Conservation (phyloP, 2,113 vertebrate species). For the Sarotherodon lohbergeri region DNA sequence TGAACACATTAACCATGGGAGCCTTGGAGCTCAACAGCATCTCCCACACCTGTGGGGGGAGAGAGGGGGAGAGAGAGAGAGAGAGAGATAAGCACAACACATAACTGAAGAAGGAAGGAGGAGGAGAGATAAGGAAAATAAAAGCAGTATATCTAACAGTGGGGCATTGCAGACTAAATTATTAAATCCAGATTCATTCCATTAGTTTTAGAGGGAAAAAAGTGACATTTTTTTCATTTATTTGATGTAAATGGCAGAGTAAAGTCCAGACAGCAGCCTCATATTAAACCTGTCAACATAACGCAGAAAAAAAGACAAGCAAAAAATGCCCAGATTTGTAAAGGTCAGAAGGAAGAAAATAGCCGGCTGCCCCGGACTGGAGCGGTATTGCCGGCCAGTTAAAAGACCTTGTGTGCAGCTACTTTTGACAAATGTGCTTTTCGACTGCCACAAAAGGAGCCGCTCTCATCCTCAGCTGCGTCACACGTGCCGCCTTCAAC, state of each 20-base stretch:
- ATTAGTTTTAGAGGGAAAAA: background rate
- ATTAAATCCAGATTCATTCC: slow-evolving; percentile 10
- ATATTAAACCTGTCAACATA: slow-evolving; percentile 45
- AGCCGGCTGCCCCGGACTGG: slow-evolving; percentile 19
- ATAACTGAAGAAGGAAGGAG: background rate
- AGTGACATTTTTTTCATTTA: slow-evolving; percentile 1
- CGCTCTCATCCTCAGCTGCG: background rate
- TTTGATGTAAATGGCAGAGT: slow-evolving; percentile 49
- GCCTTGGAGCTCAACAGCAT: slow-evolving; percentile 65
- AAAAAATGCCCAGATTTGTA: slow-evolving; percentile 37
- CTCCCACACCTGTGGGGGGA: slow-evolving; percentile 83
- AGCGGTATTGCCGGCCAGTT: background rate
- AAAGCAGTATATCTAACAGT: background rate
- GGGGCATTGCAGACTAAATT: background rate
- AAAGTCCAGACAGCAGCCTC: slow-evolving; percentile 2
- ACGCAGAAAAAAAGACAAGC: background rate
- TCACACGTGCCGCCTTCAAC: background rate
- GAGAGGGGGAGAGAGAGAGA: background rate
- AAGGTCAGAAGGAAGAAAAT: slow-evolving; percentile 62
- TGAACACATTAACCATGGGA: slow-evolving; percentile 83
- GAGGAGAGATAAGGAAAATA: slow-evolving; percentile 4
- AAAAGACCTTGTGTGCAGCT: slow-evolving; percentile 13
- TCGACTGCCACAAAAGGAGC: slow-evolving; percentile 4
- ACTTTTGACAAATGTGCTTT: slow-evolving; percentile 44
- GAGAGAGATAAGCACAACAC: background rate